Evolutionary conservation across 2,113 vertebrate genomes (phyloP).

Genomic region (Campylorhamphus procurvoides): DNA sequence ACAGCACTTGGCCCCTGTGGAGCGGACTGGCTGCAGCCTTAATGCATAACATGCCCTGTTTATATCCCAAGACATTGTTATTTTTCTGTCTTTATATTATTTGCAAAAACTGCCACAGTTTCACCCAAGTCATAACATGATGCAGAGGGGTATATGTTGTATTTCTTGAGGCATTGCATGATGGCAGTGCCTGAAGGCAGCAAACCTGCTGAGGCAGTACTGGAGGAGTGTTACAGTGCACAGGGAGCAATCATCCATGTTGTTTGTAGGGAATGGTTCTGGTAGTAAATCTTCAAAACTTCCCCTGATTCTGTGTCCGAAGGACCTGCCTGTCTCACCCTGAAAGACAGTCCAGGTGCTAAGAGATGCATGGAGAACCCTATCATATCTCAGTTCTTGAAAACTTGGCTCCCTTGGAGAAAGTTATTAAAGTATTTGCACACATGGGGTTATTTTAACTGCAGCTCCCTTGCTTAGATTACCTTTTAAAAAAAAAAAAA

Average conservation of each 20-base stretch:
- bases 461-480: not conserved
- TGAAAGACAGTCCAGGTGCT: not conserved
- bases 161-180: not conserved
- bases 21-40: not conserved
- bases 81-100: not conserved
- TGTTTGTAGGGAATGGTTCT: not conserved
- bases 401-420: not conserved
- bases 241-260: not conserved
- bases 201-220: not conserved
- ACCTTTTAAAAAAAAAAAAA: not conserved
- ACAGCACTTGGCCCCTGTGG: not conserved
- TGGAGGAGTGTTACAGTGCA: not conserved
- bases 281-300: not conserved
- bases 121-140: not conserved
- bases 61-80: not conserved
- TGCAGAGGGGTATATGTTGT: not conserved
- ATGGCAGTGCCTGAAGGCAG: not conserved
- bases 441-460: not conserved
- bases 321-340: not conserved
- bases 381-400: not conserved
- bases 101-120: not conserved
- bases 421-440: not conserved
- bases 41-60: not conserved
- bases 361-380: not conserved
- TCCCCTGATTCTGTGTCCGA: not conserved